Base-by-base conservation (phyloP, 2,888 invertebrate species). In the Chloroclystis v-ata region DNA sequence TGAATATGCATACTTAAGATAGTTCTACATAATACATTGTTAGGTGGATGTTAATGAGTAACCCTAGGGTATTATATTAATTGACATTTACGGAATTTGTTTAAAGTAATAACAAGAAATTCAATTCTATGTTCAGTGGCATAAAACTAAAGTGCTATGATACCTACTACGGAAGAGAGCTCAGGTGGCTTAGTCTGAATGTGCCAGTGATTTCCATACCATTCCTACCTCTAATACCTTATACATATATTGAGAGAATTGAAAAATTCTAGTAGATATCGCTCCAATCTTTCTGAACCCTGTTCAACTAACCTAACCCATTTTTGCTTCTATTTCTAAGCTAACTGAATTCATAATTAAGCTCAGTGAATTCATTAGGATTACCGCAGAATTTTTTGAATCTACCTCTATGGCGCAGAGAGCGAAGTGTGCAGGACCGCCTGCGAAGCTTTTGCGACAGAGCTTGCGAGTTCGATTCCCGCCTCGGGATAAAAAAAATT, bases 1-100 rank as follows among this genome's bases (percentile, higher is more conserved):
- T 82, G 78, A 81, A 82, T 82, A 82, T 81, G 78, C 72, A 79
- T 70, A 69, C 61, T 75, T 75, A 66, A 73, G 72, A 24, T 35
- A 11, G 11, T 11, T 16, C 8, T 10, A 35, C 71, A 75, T 78
- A 75, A 75, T 77, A 70, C 68, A 69, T 67, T 69, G 64, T 68
- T 72, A 64, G 66, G 67, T 70, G 74, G 73, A 79, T 78, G 75
- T 72, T 73, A 70, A 70, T 67, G 67, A 4, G 20, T 2, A 4
- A 65, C 61, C 56, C 37, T 28, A 32, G 32, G 62, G 67, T 64
- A 57, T 58, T 61, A 64, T 69, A 63, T 69, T 67, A 65, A 73
- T 73, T 69, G 56, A 63, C 47, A 50, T 50, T 63, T 65, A 56
- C 60, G 66, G 63, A 56, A 51, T 60, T 50, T 63, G 61, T 66